phyloP scores from a whole-genome alignment of 2,888 invertebrate genomes.

The Macaria notata region DNA sequence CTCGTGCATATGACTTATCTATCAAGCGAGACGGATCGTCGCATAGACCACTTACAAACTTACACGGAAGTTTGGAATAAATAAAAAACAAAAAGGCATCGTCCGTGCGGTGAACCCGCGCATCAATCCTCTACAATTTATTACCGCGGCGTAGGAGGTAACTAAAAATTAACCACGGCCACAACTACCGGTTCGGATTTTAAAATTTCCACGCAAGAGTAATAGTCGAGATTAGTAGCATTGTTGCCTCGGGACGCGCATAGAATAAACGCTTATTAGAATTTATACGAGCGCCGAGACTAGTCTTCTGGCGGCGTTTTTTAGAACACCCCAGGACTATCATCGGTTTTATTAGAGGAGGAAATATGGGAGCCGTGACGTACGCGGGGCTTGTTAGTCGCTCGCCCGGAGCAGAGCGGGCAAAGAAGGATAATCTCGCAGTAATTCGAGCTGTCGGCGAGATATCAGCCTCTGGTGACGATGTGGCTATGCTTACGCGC shows the following conservation, averaged over 20 bases:
- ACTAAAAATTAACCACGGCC: conserved; percentile 70
- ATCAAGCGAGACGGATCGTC: conserved; percentile 63
- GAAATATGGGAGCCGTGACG: conserved; percentile 68
- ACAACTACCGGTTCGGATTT: conserved; percentile 65
- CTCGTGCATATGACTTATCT: conserved; percentile 58
- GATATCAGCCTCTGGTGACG: conserved; percentile 71
- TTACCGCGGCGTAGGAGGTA: conserved; percentile 73
- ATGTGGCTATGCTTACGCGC: conserved; percentile 54
- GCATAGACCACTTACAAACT: conserved; percentile 57
- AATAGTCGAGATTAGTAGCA: conserved; percentile 75
- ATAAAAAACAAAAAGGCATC: conserved; percentile 31
- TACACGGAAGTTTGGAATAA: conserved; percentile 51
- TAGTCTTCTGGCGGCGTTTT: conserved; percentile 51
- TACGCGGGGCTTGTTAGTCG: conserved; percentile 61
- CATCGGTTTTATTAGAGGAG: conserved; percentile 68
- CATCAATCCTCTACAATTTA: conserved; percentile 63
- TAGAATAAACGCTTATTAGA: conserved; percentile 72
- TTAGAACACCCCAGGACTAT: conserved; percentile 62
- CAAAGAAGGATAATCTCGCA: conserved; percentile 69
- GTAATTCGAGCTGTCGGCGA: conserved; percentile 74
- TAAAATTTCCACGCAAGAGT: conserved; percentile 69
- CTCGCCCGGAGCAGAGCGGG: conserved; percentile 54
- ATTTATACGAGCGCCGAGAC: conserved; percentile 62
- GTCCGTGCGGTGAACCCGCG: conserved; percentile 40
- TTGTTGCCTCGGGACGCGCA: conserved; percentile 70